Evolutionary conservation across 2,888 invertebrate species (phyloP), one percentile per base, ranked within the genome.

Genomic region (Dorcus hopei): DNA sequence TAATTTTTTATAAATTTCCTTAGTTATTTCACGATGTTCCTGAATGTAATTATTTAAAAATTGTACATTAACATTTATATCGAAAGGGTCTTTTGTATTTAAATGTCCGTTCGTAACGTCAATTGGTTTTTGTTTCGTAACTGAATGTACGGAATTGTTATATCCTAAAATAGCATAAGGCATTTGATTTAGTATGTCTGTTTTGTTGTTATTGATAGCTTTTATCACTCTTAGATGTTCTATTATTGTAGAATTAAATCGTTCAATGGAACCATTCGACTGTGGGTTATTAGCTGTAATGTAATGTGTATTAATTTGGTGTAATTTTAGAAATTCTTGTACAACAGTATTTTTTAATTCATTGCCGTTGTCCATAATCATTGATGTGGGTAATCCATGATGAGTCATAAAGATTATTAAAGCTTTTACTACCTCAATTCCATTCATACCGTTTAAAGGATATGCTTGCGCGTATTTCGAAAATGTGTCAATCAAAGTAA

Each of bases 401-500:
- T 40, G 40, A 40, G 40, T 40, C 9, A 40, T 40, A 40, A 40
- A 40, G 4, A 40, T 40, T 40, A 40, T n/a, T 40, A 40, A 40
- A n/a, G 40, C 40, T 40, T 40, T 40, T 40, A 40, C 11, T 40
- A 40, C 40, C 2, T 40, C 40, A n/a, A 57, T 51, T n/a, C 42
- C 16, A 9, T 51, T 51, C 9, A 52, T 9, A 26, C 54, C 54
- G 23, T 33, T 19, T 23, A 61, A 38, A 11, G 11, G 49, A 47
- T 61, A 58, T 3, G 55, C 58, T 52, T 61, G 58, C 1, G 53
- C 26, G 14, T 61, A 61, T 39, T 49, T 53, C 7, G 58, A 58
- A 39, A 54, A 61, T 47, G 56, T 47, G 38, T 61, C 58, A 9
- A 59, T 53, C 1, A 57, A 50, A 6, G 58, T 61, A n/a, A 61